Conservation (phyloP, 2,113 vertebrate genomes). For the Siniperca chuatsi region DNA sequence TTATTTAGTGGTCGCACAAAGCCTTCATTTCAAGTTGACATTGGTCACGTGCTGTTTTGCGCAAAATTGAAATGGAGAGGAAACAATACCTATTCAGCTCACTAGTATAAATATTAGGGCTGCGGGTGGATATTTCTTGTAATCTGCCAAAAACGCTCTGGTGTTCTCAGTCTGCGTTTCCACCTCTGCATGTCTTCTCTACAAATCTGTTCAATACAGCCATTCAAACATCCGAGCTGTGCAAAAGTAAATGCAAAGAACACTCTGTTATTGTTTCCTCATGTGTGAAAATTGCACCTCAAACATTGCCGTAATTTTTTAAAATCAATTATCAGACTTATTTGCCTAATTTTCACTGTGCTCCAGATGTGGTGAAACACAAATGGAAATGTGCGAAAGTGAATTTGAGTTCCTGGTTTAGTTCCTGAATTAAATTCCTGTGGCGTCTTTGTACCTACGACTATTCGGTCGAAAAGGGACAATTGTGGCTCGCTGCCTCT, state of each 20-base stretch:
- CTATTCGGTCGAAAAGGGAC: not conserved
- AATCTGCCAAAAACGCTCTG: not conserved
- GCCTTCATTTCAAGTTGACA: not conserved
- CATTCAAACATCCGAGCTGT: not conserved
- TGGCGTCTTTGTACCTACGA: too few relatives aligned
- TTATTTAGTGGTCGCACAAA: not conserved
- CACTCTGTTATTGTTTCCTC: not conserved
- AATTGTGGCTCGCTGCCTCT: not conserved
- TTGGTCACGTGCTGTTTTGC: not conserved
- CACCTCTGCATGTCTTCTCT: not conserved
- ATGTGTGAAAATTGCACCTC: conserved; percentile 1
- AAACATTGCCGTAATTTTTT: not conserved
- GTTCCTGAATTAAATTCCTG: not conserved
- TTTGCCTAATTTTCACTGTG: not conserved
- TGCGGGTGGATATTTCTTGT: not conserved
- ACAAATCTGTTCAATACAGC: not conserved
- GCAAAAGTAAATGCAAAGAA: not conserved
- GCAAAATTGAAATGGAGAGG: not conserved
- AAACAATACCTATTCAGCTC: not conserved
- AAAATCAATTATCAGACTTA: not conserved
- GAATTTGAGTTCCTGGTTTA: not conserved
- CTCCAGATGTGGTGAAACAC: not conserved
- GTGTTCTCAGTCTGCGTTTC: not conserved
- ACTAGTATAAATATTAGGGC: too few relatives aligned
- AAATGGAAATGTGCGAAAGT: not conserved